phyloP scores from a whole-genome alignment of 2,888 invertebrate species.

The Griposia aprilina region DNA sequence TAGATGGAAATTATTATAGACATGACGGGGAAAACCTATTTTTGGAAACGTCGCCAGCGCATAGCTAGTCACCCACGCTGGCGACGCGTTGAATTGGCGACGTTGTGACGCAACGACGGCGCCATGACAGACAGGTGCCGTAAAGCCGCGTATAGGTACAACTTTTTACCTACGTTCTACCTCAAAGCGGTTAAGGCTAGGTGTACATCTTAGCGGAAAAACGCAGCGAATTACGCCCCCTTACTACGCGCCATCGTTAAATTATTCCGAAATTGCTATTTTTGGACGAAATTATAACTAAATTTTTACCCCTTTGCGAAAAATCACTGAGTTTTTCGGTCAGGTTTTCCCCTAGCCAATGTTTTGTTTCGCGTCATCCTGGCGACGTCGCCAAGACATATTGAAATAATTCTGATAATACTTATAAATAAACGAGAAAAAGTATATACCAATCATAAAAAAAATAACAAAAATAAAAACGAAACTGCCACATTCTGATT shows the following conservation, averaged over 20 bases:
- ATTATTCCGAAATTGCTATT: not conserved
- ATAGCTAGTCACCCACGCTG: not conserved
- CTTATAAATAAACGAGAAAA: slow-evolving; percentile 37
- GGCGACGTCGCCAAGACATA: not conserved
- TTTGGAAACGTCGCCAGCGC: not conserved
- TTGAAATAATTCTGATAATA: slow-evolving; percentile 4
- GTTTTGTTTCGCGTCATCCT: not conserved
- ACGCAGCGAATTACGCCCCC: too few relatives aligned
- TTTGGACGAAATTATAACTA: not conserved
- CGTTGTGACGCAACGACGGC: not conserved
- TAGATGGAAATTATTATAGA: not conserved
- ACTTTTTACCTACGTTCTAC: not conserved
- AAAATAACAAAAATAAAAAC: slow-evolving; percentile 61
- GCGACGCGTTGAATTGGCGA: not conserved
- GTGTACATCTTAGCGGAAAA: not conserved
- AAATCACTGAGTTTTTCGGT: not conserved
- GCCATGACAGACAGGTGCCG: not conserved
- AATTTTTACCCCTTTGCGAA: not conserved
- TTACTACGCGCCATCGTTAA: not conserved
- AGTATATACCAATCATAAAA: slow-evolving; percentile 13
- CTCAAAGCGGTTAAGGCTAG: not conserved
- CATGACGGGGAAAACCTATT: not conserved
- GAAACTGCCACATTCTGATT: slow-evolving; percentile 43
- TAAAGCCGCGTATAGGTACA: not conserved
- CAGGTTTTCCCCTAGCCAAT: not conserved